Conservation (phyloP, 2,113 vertebrate species). For the Xiphophorus couchianus region DNA sequence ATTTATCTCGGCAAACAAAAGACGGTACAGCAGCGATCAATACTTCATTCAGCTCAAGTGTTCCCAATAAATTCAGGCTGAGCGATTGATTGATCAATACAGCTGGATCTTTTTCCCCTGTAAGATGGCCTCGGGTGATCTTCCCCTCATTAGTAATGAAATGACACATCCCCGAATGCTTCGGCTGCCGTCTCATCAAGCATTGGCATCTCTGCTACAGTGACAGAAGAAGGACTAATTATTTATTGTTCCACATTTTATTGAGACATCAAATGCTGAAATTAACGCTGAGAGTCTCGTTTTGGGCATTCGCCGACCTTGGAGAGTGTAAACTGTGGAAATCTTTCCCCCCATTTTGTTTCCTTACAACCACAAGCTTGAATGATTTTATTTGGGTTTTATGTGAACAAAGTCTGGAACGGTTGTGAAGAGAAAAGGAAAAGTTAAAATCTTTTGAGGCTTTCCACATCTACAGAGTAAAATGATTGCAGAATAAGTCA, state of each 20-base stretch:
- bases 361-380: not conserved
- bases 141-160: conserved; percentile 61
- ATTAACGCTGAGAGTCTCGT: not conserved
- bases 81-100: conserved; percentile 52
- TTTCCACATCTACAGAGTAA: too few species aligned
- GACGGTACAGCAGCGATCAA: conserved; percentile 47
- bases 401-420: not conserved
- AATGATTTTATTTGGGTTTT: not conserved
- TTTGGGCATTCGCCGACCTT: not conserved
- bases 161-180: conserved; percentile 51
- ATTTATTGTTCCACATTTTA: conserved; percentile 40
- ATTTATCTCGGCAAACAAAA: conserved; percentile 63
- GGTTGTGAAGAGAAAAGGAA: not conserved
- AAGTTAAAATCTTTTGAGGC: not conserved
- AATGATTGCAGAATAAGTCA: not conserved
- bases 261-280: conserved; percentile 26
- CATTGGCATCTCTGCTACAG: conserved; percentile 33
- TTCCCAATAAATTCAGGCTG: conserved; percentile 58
- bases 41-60: conserved; percentile 70
- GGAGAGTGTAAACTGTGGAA: not conserved
- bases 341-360: not conserved
- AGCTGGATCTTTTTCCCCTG: conserved; percentile 29
- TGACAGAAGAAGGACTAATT: conserved; percentile 27
- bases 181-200: conserved; percentile 29
- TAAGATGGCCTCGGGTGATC: conserved; percentile 31